phyloP scores from a whole-genome alignment of 2,797 vertebrate genomes.

The Pterois miles region DNA sequence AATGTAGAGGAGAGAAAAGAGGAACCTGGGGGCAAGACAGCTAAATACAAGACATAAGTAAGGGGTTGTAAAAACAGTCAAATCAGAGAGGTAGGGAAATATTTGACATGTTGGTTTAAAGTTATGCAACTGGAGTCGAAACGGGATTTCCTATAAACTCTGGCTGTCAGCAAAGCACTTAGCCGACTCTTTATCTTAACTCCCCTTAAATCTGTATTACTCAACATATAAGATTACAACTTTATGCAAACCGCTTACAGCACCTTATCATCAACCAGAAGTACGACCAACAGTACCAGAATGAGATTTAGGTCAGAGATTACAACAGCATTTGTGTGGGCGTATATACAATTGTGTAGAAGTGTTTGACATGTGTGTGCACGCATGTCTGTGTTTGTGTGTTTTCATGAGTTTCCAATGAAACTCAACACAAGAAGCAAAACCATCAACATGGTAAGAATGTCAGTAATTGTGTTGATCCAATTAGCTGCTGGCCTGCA shows the following conservation, averaged over 20 bases:
- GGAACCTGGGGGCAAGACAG: not conserved
- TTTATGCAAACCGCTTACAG: not conserved
- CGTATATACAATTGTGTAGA: not conserved
- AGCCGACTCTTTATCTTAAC: slow-evolving; percentile 34
- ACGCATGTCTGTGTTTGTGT: slow-evolving; percentile 13
- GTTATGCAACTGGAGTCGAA: slow-evolving; percentile 49
- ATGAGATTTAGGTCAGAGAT: slow-evolving; percentile 17
- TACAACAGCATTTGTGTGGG: not conserved
- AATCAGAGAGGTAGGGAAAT: slow-evolving; percentile 36
- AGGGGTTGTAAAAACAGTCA: slow-evolving; percentile 50
- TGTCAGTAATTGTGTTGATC: slow-evolving; percentile 77
- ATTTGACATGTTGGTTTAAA: slow-evolving; percentile 46
- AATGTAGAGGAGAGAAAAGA: slow-evolving; percentile 15
- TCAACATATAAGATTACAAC: slow-evolving; percentile 23
- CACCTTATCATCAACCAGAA: slow-evolving; percentile 9
- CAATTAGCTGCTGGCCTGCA: slow-evolving; percentile 71
- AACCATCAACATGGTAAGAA: slow-evolving; percentile 68
- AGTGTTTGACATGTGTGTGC: not conserved
- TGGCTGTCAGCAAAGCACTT: slow-evolving; percentile 50
- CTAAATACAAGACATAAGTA: slow-evolving; percentile 24
- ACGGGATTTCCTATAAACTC: slow-evolving; percentile 37
- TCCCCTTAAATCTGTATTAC: slow-evolving; percentile 6
- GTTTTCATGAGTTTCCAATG: slow-evolving; percentile 4
- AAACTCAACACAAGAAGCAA: slow-evolving; percentile 41
- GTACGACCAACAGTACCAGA: not conserved